phyloP scores from a whole-genome alignment of 2,797 vertebrate species.

The Hapalemur alaotrensis region DNA sequence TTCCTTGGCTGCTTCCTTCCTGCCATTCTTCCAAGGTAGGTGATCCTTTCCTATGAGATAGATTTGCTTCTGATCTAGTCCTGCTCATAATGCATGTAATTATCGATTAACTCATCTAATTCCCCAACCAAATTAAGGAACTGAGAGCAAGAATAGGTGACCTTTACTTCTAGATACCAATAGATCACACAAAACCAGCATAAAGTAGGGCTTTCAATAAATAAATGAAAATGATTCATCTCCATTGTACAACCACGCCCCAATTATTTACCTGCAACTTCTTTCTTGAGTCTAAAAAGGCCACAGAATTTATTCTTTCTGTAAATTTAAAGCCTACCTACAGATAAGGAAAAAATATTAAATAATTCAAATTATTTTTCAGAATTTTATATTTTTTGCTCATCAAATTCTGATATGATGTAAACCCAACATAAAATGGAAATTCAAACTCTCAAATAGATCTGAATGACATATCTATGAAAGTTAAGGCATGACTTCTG shows the following conservation, averaged over 20 bases:
- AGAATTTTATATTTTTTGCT: background rate
- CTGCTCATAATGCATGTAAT: background rate
- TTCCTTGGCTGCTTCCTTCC: background rate
- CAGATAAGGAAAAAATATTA: background rate
- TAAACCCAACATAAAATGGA: background rate
- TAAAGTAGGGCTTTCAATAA: background rate
- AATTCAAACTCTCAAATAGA: background rate
- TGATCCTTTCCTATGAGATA: background rate
- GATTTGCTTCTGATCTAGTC: background rate
- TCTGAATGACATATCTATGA: background rate
- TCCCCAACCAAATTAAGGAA: background rate
- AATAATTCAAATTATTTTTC: background rate
- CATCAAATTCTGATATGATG: background rate
- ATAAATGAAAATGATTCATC: background rate
- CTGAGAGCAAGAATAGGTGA: background rate
- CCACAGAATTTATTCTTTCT: background rate
- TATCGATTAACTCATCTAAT: background rate
- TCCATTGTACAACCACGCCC: background rate
- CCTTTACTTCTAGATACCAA: background rate
- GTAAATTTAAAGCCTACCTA: background rate
- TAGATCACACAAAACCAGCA: background rate
- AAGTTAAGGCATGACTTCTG: background rate
- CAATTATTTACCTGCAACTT: background rate
- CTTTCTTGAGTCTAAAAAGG: background rate
- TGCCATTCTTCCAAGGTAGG: background rate